phyloP scores from a whole-genome alignment of 1,140 invertebrate species.

The Platyscapa corneri region DNA sequence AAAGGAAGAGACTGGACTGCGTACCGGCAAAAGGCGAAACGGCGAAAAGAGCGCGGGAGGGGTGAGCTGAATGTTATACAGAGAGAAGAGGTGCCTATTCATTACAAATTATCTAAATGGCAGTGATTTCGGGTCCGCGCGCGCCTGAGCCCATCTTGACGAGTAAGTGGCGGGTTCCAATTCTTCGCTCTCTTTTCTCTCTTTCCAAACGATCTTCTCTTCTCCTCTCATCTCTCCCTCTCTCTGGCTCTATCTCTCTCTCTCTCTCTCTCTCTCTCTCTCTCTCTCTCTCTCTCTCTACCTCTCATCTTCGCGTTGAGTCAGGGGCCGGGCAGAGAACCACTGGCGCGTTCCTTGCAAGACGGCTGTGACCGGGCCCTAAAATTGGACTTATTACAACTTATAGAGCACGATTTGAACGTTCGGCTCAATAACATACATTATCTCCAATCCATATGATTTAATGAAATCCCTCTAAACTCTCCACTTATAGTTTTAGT shows the following conservation, averaged over 20 bases:
- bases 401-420: slow-evolving; percentile 75
- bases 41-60: slow-evolving; percentile 46
- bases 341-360: slow-evolving; percentile 19
- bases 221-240: slow-evolving; percentile 38
- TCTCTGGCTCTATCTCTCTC: slow-evolving; percentile 51
- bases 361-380: slow-evolving; percentile 69
- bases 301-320: no score
- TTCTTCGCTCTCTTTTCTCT: slow-evolving; percentile 24
- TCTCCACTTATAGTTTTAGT: slow-evolving; percentile 72
- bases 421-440: slow-evolving; percentile 74
- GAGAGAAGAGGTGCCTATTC: slow-evolving; percentile 71
- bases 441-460: slow-evolving; percentile 75
- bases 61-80: slow-evolving; percentile 51
- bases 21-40: not conserved
- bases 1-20: slow-evolving; percentile 49
- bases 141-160: slow-evolving; percentile 69
- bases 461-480: slow-evolving; percentile 76
- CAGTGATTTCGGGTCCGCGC: slow-evolving; percentile 70
- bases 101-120: slow-evolving; percentile 76
- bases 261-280: slow-evolving; percentile 65
- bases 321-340: slow-evolving; percentile 8
- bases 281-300: not conserved
- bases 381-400: slow-evolving; percentile 76
- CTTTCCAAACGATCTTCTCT: not conserved
- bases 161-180: slow-evolving; percentile 74